Conservation (phyloP, 2,797 vertebrate species). For the Centroberyx gerrardi region DNA sequence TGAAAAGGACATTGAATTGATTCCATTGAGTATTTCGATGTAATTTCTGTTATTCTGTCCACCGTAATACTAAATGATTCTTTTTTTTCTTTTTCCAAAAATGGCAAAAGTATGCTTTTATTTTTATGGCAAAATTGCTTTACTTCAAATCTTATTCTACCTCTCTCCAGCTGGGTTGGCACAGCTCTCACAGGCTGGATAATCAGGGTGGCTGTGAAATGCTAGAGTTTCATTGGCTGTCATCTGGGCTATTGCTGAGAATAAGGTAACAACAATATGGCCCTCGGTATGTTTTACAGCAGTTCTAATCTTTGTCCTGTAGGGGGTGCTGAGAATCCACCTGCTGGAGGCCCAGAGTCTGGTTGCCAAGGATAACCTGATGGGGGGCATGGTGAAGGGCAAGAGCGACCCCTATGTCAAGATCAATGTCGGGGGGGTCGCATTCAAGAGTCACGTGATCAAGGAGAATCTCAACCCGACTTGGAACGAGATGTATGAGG, state of each 20-base stretch:
- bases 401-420: conserved; percentile 97
- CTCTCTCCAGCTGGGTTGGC: background rate
- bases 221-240: background rate
- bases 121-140: too few species aligned
- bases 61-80: too few species aligned
- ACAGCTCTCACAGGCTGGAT: too few species aligned
- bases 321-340: conserved; percentile 94
- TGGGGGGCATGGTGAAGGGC: conserved; percentile 92
- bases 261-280: too few species aligned
- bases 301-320: conserved; percentile 44
- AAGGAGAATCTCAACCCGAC: conserved; percentile 93
- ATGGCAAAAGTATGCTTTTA: background rate
- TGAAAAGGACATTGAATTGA: too few species aligned
- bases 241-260: too few species aligned
- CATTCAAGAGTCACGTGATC: conserved; percentile 92
- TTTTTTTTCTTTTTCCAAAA: too few species aligned
- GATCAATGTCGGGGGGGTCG: conserved; percentile 86
- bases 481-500: conserved; percentile 98
- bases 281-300: conserved; percentile 7
- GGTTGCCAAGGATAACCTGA: conserved; percentile 92
- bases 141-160: background rate
- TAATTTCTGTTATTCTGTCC: too few species aligned
- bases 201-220: too few species aligned
- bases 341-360: conserved; percentile 92
- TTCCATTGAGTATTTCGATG: too few species aligned